Conservation (phyloP, 2,888 invertebrate genomes). For the Lasioglossum oenotherae region DNA sequence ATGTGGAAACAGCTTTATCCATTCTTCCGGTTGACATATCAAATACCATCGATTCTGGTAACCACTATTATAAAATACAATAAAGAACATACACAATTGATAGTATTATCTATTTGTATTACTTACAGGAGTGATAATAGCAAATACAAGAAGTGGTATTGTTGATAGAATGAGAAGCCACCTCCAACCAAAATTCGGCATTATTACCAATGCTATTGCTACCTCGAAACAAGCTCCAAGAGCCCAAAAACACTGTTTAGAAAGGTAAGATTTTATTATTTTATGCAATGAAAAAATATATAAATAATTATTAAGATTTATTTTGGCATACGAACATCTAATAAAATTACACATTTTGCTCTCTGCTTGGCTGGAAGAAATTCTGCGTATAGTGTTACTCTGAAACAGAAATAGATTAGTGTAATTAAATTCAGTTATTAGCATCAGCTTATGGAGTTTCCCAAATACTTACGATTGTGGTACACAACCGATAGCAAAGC, state of each 20-base stretch:
- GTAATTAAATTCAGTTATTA: neutral
- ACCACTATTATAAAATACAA: conserved; percentile 89
- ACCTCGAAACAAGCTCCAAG: conserved; percentile 97
- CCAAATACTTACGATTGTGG: conserved; percentile 95
- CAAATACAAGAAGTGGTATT: conserved; percentile 93
- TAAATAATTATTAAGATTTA: conserved; percentile 35
- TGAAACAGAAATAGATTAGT: conserved; percentile 81
- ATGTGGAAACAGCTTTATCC: conserved; percentile 93
- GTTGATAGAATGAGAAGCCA: conserved; percentile 97
- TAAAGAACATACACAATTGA: conserved; percentile 9
- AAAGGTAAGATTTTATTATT: conserved; percentile 18
- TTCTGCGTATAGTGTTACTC: conserved; percentile 97
- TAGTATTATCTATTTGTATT: conserved; percentile 79
- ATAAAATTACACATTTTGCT: conserved; percentile 96
- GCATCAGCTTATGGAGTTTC: conserved; percentile 36
- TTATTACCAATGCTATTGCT: conserved; percentile 93
- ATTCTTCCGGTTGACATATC: conserved; percentile 94
- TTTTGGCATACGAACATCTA: conserved; percentile 90
- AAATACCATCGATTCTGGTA: conserved; percentile 96
- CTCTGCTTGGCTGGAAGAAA: conserved; percentile 97
- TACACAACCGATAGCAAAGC: conserved; percentile 98
- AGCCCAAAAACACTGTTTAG: conserved; percentile 95
- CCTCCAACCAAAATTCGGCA: conserved; percentile 96
- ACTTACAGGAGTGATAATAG: conserved; percentile 91
- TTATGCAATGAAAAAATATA: conserved; percentile 19